phyloP scores from a whole-genome alignment of 2,797 vertebrate species.

The Sebastes aleutianus region DNA sequence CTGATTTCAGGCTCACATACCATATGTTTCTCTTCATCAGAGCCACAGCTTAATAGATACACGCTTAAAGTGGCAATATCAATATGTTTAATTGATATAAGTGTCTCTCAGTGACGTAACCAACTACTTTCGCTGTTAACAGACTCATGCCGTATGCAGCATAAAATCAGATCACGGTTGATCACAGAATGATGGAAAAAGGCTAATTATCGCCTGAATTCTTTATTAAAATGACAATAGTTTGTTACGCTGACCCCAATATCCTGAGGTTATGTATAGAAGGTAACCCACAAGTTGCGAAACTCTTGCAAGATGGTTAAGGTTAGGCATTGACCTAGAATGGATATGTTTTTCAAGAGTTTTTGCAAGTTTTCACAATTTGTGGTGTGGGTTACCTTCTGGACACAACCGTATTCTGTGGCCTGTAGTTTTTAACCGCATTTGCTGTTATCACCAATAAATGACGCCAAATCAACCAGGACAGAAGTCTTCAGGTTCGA shows the following conservation, averaged over 20 bases:
- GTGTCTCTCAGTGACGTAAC: neutral
- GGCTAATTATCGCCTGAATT: neutral
- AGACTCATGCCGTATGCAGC: neutral
- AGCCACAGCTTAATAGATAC: neutral
- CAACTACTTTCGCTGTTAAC: neutral
- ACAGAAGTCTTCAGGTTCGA: neutral
- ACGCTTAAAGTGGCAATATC: neutral
- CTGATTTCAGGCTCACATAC: slow-evolving; percentile 1
- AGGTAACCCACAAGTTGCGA: too few relatives aligned
- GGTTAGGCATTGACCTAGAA: too few relatives aligned
- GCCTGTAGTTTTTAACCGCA: neutral
- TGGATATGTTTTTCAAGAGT: too few relatives aligned
- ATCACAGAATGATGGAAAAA: neutral
- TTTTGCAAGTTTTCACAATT: too few relatives aligned
- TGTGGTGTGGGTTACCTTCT: too few relatives aligned
- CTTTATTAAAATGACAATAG: neutral
- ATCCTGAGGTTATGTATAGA: neutral
- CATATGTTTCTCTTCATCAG: neutral
- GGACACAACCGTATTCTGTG: neutral
- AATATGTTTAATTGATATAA: neutral
- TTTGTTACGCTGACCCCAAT: neutral
- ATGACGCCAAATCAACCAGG: neutral
- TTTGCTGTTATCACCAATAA: neutral
- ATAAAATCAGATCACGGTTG: neutral
- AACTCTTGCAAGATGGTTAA: too few relatives aligned